These are phyloP conservation scores for Morone chrysops DNA, from an alignment of 2,113 vertebrate genomes.

Conservation along the genomic window DNA sequence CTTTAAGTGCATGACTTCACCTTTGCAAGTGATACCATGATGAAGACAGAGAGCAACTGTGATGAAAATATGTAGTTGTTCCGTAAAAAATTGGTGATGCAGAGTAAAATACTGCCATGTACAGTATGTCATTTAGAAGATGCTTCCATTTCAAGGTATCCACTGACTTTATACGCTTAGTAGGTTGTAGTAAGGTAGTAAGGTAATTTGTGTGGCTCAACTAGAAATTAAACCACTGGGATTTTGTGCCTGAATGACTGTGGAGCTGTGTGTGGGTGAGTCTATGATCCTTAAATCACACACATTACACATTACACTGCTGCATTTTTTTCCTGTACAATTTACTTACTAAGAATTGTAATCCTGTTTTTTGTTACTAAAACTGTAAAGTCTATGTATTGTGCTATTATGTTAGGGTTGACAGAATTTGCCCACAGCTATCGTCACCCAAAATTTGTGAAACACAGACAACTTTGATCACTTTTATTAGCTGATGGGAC, in stretches of 20 bases:
- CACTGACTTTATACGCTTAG: background rate
- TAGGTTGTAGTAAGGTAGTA: background rate
- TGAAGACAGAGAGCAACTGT: background rate
- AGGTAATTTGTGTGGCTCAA: conserved; percentile 30
- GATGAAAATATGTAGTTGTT: conserved; percentile 9
- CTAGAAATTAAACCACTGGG: conserved; percentile 35
- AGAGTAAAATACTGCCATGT: conserved; percentile 27
- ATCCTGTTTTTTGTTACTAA: background rate
- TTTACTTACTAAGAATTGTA: background rate
- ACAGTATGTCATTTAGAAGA: background rate
- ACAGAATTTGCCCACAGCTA: conserved; percentile 12
- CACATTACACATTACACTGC: background rate
- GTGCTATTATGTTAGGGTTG: background rate
- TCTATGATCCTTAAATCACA: conserved; percentile 19
- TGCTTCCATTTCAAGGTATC: conserved; percentile 12
- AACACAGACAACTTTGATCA: conserved; percentile 31
- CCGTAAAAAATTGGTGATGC: conserved; percentile 32
- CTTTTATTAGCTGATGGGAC: conserved; percentile 29
- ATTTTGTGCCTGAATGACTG: conserved; percentile 40
- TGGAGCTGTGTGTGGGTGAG: conserved; percentile 30
- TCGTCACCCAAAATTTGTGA: conserved; percentile 3
- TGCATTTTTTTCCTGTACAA: background rate
- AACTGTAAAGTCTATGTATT: background rate
- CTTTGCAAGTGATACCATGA: background rate
- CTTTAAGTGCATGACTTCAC: background rate